phyloP scores from a whole-genome alignment of 2,797 vertebrate species.

The Tarsius wallacei region DNA sequence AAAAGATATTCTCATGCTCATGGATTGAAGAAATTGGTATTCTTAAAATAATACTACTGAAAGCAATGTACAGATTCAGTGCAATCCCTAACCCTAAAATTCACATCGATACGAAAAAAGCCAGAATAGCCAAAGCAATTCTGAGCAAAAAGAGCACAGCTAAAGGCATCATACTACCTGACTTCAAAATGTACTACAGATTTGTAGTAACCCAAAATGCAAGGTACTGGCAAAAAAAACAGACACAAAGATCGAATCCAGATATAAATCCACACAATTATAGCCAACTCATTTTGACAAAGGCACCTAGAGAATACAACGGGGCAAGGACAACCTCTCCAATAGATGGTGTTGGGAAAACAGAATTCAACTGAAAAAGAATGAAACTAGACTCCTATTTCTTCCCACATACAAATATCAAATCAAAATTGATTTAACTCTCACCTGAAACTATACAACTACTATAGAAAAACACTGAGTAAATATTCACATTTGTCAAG shows the following conservation, averaged over 20 bases:
- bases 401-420: background rate
- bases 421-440: background rate
- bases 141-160: background rate
- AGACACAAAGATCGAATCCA: background rate
- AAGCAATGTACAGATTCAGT: background rate
- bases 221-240: background rate
- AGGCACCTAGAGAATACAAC: background rate
- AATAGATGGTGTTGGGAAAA: background rate
- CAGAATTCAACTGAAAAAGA: background rate
- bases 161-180: background rate
- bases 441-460: background rate
- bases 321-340: background rate
- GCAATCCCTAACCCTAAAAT: background rate
- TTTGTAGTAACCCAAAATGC: background rate
- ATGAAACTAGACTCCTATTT: background rate
- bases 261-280: background rate
- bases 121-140: background rate
- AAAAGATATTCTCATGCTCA: background rate
- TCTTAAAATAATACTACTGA: background rate
- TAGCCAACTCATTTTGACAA: background rate
- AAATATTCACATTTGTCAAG: background rate
- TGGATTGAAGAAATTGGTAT: background rate
- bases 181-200: background rate
- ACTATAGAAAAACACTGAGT: background rate
- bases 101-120: background rate